phyloP scores from a whole-genome alignment of 2,113 vertebrate species.

The Aythya baeri region DNA sequence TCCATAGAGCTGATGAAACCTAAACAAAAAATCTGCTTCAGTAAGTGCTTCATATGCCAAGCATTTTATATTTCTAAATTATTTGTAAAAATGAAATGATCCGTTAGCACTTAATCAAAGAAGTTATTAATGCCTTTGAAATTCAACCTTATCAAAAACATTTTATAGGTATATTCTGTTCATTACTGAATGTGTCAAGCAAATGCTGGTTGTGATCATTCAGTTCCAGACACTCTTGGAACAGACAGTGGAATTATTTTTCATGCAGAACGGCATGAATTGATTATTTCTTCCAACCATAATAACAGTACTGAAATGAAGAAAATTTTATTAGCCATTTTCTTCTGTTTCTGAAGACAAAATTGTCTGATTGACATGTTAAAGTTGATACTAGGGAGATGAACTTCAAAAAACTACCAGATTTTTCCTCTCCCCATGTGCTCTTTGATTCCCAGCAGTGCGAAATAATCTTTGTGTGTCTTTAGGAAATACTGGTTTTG shows the following conservation, averaged over 20 bases:
- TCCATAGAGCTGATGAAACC: not conserved
- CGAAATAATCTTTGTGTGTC: not conserved
- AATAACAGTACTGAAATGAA: not conserved
- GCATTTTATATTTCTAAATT: not conserved
- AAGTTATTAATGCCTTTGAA: not conserved
- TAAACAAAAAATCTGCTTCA: not conserved
- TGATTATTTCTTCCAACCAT: not conserved
- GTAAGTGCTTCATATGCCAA: not conserved
- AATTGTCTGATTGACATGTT: not conserved
- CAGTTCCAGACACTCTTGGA: not conserved
- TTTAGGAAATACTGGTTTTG: not conserved
- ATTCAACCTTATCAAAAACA: not conserved
- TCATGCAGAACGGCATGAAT: accelerated
- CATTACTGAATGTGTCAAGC: not conserved
- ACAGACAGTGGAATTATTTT: not conserved
- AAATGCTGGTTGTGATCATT: not conserved
- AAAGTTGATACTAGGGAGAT: not conserved
- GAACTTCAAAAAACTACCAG: not conserved
- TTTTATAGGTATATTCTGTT: not conserved
- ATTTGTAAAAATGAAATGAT: not conserved
- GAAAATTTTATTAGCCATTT: not conserved
- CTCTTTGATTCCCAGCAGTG: not conserved
- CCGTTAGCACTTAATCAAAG: not conserved
- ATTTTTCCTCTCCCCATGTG: not conserved
- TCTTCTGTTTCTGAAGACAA: not conserved